phyloP scores from a whole-genome alignment of 2,888 invertebrate genomes.

The Byasa hedistus region DNA sequence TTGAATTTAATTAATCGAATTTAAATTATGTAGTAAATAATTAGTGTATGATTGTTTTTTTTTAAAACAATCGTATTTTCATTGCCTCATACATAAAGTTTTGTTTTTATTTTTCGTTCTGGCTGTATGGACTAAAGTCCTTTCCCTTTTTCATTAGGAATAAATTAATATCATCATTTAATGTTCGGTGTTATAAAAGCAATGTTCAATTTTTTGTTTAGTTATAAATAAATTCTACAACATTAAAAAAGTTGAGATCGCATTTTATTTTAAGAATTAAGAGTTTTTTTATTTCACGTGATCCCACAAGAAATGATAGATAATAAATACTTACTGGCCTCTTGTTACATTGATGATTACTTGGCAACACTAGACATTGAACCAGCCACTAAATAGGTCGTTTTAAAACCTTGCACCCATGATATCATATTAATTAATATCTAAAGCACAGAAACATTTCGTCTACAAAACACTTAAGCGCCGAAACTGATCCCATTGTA shows the following conservation, averaged over 20 bases:
- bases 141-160: too few species aligned
- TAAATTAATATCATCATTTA: too few species aligned
- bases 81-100: too few species aligned
- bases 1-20: too few species aligned
- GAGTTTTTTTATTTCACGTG: slow-evolving; percentile 53
- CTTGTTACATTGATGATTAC: slow-evolving; percentile 54
- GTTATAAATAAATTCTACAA: neutral
- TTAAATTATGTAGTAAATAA: too few species aligned
- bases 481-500: slow-evolving; percentile 49
- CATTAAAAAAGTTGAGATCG: slow-evolving; percentile 51
- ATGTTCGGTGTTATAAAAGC: too few species aligned
- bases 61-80: too few species aligned
- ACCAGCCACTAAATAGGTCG: slow-evolving; percentile 52
- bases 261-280: slow-evolving; percentile 58
- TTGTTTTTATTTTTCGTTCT: too few species aligned
- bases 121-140: too few species aligned
- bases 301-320: slow-evolving; percentile 71
- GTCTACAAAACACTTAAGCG: slow-evolving; percentile 75
- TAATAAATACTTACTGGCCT: slow-evolving; percentile 61
- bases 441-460: slow-evolving; percentile 60
- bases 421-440: slow-evolving; percentile 41
- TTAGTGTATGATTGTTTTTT: too few species aligned
- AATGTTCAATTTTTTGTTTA: too few species aligned
- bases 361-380: slow-evolving; percentile 54
- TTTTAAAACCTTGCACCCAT: slow-evolving; percentile 57